Evolutionary conservation across 2,888 invertebrate genomes (phyloP).

Genomic region (Itoplectis maculator): DNA sequence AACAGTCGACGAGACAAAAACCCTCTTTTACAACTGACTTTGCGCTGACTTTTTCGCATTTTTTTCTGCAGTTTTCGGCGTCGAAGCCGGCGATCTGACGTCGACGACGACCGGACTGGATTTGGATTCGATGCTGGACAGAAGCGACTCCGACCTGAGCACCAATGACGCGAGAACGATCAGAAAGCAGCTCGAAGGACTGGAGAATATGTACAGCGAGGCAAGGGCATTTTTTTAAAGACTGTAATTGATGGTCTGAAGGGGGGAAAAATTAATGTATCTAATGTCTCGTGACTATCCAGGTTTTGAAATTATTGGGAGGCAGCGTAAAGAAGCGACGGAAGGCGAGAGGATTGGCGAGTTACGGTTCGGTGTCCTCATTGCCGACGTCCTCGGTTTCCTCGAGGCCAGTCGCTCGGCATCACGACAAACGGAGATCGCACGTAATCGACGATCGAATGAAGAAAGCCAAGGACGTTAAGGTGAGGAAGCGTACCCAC

Average conservation of each 20-base stretch:
- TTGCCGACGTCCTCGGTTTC: slow-evolving; percentile 93
- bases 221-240: slow-evolving; percentile 84
- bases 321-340: slow-evolving; percentile 85
- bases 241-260: neutral
- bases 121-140: slow-evolving; percentile 92
- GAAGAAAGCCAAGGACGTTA: slow-evolving; percentile 90
- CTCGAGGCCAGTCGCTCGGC: slow-evolving; percentile 88
- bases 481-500: slow-evolving; percentile 83
- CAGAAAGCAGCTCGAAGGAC: slow-evolving; percentile 91
- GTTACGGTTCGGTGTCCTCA: slow-evolving; percentile 93
- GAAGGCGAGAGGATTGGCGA: slow-evolving; percentile 82
- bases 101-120: slow-evolving; percentile 92
- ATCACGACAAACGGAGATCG: slow-evolving; percentile 88
- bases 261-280: neutral
- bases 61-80: slow-evolving; percentile 87
- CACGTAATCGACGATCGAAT: slow-evolving; percentile 88
- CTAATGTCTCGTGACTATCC: slow-evolving; percentile 35
- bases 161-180: slow-evolving; percentile 92
- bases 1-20: neutral
- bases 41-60: neutral
- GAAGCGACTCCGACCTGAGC: slow-evolving; percentile 91
- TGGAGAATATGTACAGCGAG: slow-evolving; percentile 95
- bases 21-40: neutral
- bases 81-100: slow-evolving; percentile 91
- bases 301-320: slow-evolving; percentile 88